A percentile compares a stretch with the other conserved stretches of the same genome.
These are phyloP conservation scores for Drosophila erecta DNA, from an alignment of 1,140 invertebrate species.

Conservation along the genomic window DNA sequence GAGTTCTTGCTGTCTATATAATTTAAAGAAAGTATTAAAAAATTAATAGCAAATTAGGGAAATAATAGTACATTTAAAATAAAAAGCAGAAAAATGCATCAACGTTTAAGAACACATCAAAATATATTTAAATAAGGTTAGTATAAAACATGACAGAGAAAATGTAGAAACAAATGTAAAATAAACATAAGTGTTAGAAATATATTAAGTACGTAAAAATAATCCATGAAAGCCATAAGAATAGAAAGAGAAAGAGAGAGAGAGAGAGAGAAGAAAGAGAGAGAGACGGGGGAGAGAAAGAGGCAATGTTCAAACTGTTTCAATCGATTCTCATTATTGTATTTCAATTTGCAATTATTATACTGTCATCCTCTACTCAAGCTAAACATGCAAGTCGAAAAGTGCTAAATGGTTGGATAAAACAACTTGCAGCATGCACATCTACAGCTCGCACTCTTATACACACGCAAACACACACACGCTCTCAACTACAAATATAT, in stretches of 20 bases:
- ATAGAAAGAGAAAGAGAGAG: slow-evolving; percentile 3
- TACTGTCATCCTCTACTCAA: slow-evolving; percentile 24
- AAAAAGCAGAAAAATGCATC: too few relatives aligned
- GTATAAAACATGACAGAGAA: not conserved
- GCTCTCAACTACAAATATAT: not conserved
- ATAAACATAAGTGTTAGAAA: not conserved
- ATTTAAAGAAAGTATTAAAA: not conserved
- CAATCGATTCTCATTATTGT: slow-evolving; percentile 27
- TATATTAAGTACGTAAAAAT: not conserved
- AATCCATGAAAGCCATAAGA: not conserved
- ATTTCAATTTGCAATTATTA: slow-evolving; percentile 2
- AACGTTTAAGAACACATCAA: not conserved
- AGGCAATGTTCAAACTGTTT: slow-evolving; percentile 36
- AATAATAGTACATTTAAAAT: not conserved
- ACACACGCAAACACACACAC: not conserved
- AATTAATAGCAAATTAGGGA: not conserved
- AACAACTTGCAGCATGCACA: slow-evolving; percentile 38
- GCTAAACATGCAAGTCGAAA: slow-evolving; percentile 27
- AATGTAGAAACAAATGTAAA: not conserved
- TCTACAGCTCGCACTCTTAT: slow-evolving; percentile 25
- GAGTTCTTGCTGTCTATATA: slow-evolving; percentile 82
- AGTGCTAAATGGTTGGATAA: slow-evolving; percentile 8
- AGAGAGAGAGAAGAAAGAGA: slow-evolving; percentile 2
- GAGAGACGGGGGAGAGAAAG: slow-evolving; percentile 26
- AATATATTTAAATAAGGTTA: not conserved